Percentiles rank a stretch among this genome's conserved stretches.
Conservation (phyloP, 2,888 invertebrate genomes). For the Gortyna flavago region DNA sequence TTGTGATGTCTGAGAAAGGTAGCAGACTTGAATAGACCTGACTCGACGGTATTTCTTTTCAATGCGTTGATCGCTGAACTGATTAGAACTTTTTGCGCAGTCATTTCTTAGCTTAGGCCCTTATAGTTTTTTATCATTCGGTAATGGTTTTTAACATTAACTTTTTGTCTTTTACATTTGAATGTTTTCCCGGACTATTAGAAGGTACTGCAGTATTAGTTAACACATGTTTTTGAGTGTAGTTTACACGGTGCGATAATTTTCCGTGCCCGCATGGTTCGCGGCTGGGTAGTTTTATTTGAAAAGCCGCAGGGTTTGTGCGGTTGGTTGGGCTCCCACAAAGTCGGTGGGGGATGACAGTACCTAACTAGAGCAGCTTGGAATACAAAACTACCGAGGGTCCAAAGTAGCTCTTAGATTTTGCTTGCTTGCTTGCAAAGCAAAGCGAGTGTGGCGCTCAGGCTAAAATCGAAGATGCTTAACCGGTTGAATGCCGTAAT, state of each 20-base stretch:
- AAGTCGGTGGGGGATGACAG: constrained; percentile 14
- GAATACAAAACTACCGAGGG: neutral
- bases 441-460: neutral
- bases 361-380: constrained; percentile 16
- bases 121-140: constrained; percentile 47
- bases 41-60: constrained; percentile 50
- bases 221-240: constrained; percentile 23
- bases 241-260: constrained; percentile 26
- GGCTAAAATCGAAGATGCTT: no score
- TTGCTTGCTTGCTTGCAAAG: no score
- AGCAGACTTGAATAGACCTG: constrained; percentile 40
- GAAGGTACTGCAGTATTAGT: neutral
- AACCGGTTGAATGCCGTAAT: no score
- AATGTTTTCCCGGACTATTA: constrained; percentile 10
- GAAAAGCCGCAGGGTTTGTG: constrained; percentile 27
- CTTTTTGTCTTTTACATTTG: constrained; percentile 3
- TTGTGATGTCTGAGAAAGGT: constrained; percentile 17
- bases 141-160: constrained; percentile 50
- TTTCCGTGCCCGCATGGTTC: constrained; percentile 31
- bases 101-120: constrained; percentile 47
- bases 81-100: constrained; percentile 51
- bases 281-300: constrained; percentile 26
- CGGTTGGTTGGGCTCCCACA: constrained; percentile 37
- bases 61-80: constrained; percentile 39
- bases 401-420: neutral